phyloP scores from a whole-genome alignment of 2,888 invertebrate genomes.

The Leptura quadrifasciata region DNA sequence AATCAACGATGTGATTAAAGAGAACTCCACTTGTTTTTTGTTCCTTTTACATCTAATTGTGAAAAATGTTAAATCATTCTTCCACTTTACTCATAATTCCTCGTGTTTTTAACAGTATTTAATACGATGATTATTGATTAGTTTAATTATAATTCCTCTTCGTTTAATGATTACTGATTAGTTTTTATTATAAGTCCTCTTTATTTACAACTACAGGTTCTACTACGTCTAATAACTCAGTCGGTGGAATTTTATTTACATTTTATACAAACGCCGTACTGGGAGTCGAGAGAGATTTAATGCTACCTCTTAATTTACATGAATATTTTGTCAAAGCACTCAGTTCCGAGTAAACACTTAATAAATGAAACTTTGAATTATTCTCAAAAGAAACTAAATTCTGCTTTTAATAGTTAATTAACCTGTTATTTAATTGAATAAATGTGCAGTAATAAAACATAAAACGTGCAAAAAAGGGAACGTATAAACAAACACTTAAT shows the following conservation, averaged over 20 bases:
- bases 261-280: background rate
- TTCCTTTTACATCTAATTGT: too few species aligned
- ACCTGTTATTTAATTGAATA: background rate
- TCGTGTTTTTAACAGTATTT: too few species aligned
- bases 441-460: background rate
- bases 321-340: background rate
- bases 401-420: background rate
- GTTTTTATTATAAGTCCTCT: too few species aligned
- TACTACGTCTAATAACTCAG: background rate
- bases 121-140: too few species aligned
- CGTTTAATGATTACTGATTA: too few species aligned
- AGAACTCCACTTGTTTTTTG: too few species aligned
- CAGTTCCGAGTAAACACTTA: background rate
- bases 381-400: background rate
- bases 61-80: too few species aligned
- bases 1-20: too few species aligned
- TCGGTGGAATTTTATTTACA: background rate
- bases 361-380: background rate
- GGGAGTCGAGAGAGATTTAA: background rate
- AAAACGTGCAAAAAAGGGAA: background rate
- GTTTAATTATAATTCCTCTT: too few species aligned
- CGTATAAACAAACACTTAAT: background rate
- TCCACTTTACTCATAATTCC: too few species aligned
- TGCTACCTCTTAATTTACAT: background rate
- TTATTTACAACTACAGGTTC: too few species aligned